Percentiles rank a stretch among this genome's conserved stretches.
Evolutionary conservation across 2,113 vertebrate species (phyloP).

Genomic region (Baryphthengus martii): DNA sequence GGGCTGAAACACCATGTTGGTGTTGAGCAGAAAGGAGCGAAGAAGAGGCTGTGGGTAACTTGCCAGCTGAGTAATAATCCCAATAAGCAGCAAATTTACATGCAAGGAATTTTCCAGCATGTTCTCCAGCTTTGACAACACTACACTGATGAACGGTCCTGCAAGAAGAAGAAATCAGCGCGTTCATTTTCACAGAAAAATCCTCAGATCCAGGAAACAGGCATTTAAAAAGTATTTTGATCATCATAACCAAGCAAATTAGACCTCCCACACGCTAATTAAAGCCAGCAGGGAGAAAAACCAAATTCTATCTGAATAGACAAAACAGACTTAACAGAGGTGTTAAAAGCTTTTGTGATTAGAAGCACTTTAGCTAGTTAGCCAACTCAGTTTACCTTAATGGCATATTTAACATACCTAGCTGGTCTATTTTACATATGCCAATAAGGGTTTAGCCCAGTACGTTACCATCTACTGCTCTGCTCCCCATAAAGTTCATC

Average conservation of each 20-base stretch:
- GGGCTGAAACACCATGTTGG: conserved; percentile 96
- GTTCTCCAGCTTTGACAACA: conserved; percentile 95
- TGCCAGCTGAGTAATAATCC: conserved; percentile 92
- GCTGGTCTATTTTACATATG: neutral
- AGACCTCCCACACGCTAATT: neutral
- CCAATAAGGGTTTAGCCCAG: neutral
- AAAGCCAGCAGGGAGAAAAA: neutral
- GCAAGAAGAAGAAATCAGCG: neutral
- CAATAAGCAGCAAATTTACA: conserved; percentile 91
- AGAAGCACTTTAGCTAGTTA: neutral
- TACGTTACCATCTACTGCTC: neutral
- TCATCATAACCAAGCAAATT: neutral
- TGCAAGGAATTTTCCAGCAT: conserved; percentile 94
- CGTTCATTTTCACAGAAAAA: neutral
- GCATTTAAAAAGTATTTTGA: neutral
- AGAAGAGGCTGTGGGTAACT: conserved; percentile 94
- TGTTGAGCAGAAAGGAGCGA: conserved; percentile 96
- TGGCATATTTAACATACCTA: neutral
- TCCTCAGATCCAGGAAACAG: neutral
- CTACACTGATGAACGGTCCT: conserved; percentile 95
- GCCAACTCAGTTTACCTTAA: neutral
- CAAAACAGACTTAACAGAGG: neutral
- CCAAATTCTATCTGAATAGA: neutral
- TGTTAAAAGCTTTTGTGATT: neutral
- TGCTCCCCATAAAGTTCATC: neutral